Conservation (phyloP, 2,113 vertebrate species). For the Australoheros scitulus region DNA sequence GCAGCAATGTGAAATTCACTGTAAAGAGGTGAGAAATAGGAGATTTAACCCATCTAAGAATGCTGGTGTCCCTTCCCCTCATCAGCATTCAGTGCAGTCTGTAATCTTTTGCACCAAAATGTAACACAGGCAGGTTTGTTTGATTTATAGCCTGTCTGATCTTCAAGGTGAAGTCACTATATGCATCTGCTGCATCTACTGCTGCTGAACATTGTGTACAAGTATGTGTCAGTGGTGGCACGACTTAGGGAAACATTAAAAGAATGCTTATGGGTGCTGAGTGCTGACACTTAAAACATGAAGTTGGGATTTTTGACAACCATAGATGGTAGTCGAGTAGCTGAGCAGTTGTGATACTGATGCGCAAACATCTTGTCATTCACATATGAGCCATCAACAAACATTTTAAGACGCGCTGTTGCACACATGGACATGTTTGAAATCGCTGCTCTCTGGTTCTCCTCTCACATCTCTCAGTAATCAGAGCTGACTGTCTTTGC, state of each 20-base stretch:
- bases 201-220: background rate
- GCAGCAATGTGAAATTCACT: slow-evolving; percentile 15
- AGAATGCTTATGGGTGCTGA: background rate
- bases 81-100: slow-evolving; percentile 44
- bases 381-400: no score
- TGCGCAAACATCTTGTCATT: background rate
- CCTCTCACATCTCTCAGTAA: no score
- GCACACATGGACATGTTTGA: no score
- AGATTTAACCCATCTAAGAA: slow-evolving; percentile 7
- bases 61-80: background rate
- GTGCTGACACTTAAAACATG: background rate
- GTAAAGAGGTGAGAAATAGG: background rate
- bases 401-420: no score
- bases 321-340: background rate
- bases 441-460: no score
- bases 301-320: background rate
- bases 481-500: no score
- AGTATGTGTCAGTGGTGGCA: background rate
- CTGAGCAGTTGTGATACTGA: background rate
- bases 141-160: slow-evolving; percentile 52
- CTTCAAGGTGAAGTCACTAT: slow-evolving; percentile 48
- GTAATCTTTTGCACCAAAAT: slow-evolving; percentile 37
- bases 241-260: background rate
- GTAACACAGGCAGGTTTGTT: slow-evolving; percentile 26
- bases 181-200: background rate